Evolutionary conservation across 2,113 vertebrate species (phyloP), one percentile per base, ranked within the genome.

Genomic region (Zosterops japonicus): DNA sequence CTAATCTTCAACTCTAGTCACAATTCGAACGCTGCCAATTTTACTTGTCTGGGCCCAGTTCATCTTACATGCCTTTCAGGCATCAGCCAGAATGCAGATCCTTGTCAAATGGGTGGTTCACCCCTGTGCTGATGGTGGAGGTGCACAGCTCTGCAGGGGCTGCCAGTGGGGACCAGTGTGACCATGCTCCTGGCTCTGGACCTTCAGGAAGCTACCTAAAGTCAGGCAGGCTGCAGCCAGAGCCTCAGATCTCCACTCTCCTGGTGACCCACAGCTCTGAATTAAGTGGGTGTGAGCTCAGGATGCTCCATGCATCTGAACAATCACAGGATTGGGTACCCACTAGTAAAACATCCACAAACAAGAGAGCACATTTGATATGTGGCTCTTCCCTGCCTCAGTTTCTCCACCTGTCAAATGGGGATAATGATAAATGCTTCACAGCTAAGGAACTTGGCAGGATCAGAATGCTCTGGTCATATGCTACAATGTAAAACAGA

Each of bases 21-120:
- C 42, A 71, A 50, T 85, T 68, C 71, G 25, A 46, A 53, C 6
- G 2, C 36, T 13, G 17, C 14, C 84, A 24, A 56, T 91, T 68
- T 72, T 41, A 55, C 31, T 92, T 86, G 20, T 53, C 36, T 19
- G 2, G 39, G 29, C 60, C 50, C 46, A 52, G 28, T 81, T 74
- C 46, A 35, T 81, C 35, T 52, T 35, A 28, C 4, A 1, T 55
- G 60, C 15, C 63, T 57, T 81, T 78, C 61, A 63, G 86, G 74
- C 24, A 87, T 10, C 42, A 60, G 44, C 52, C 2, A 1, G 61
- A 33, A 20, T 39, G 71, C 49, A 74, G 71, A 29, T 47, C 83
- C 59, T 65, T 57, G n/a, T 57, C 79, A 50, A 21, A n/a, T 49
- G 53, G 35, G 18, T 0, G 0, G 1, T 41, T 52, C 27, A 12